Percentiles rank a stretch among this genome's conserved stretches.
phyloP scores from a whole-genome alignment of 2,888 invertebrate species.

The Cerceris ruficornis region DNA sequence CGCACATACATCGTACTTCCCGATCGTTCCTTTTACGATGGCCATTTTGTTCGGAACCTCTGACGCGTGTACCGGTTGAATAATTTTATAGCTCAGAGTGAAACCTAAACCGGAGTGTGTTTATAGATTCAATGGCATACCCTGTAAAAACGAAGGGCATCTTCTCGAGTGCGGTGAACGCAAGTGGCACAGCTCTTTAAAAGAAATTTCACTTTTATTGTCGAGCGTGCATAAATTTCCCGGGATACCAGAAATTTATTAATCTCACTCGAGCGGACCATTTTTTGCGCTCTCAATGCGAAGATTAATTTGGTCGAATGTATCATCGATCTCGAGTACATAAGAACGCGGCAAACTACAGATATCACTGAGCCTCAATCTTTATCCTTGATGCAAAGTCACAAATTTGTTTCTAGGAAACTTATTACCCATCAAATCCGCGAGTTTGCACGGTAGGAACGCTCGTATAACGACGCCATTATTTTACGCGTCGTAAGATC shows the following conservation, averaged over 20 bases:
- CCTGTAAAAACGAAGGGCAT: constrained; percentile 33
- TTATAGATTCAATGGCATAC: constrained; percentile 40
- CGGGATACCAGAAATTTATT: not conserved
- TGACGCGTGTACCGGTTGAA: constrained; percentile 50
- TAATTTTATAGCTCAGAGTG: constrained; percentile 53
- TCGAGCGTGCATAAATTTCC: not conserved
- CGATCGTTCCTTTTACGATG: constrained; percentile 39
- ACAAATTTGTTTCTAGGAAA: constrained; percentile 30
- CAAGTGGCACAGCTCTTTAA: constrained; percentile 11
- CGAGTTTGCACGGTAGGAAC: constrained; percentile 26
- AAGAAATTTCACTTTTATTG: not conserved
- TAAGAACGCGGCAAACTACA: not conserved
- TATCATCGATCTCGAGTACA: not conserved
- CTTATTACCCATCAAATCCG: constrained; percentile 29
- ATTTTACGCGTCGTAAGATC: constrained; percentile 50
- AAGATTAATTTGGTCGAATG: not conserved
- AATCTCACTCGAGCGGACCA: not conserved
- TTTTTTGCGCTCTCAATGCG: not conserved
- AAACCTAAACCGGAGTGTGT: constrained; percentile 32
- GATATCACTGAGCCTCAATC: not conserved
- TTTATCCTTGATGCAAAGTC: constrained; percentile 21
- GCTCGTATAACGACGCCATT: constrained; percentile 45
- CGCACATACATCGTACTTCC: constrained; percentile 19
- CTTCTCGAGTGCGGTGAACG: constrained; percentile 17
- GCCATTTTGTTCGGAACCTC: constrained; percentile 41